phyloP scores from a whole-genome alignment of 92 coral and sea anemone genomes.

The Anthopleura xanthogrammica region DNA sequence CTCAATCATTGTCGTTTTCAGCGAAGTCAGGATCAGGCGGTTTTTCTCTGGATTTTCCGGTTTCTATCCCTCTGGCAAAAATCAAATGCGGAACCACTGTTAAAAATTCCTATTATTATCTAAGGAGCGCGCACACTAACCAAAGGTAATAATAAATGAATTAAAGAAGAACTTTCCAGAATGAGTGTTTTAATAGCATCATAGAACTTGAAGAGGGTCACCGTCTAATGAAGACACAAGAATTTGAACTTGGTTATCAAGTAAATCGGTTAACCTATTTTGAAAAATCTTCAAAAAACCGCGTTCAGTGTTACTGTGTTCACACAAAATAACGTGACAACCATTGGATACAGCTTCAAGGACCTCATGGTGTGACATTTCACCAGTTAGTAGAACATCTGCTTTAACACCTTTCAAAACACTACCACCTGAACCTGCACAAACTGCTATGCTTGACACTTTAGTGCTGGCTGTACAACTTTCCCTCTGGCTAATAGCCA shows the following conservation, averaged over 20 bases:
- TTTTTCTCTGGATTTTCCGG: too few species aligned
- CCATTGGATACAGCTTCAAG: constrained; percentile 90
- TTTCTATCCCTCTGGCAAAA: too few species aligned
- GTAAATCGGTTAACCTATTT: constrained; percentile 45
- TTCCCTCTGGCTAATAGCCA: constrained; percentile 52
- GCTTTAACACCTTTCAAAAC: constrained; percentile 78
- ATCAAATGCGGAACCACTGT: too few species aligned
- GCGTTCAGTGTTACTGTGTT: constrained; percentile 97
- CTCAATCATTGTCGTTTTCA: too few species aligned
- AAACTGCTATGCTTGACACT: constrained; percentile 78
- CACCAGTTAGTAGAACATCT: constrained; percentile 91
- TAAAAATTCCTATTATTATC: too few species aligned
- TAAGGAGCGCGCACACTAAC: too few species aligned
- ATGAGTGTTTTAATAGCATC: neutral
- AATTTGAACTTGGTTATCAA: constrained; percentile 63
- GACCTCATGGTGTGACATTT: constrained; percentile 97
- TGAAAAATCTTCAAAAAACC: constrained; percentile 75
- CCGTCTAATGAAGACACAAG: constrained; percentile 63
- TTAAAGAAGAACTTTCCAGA: too few species aligned
- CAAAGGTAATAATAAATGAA: too few species aligned
- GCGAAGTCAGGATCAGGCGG: too few species aligned
- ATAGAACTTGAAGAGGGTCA: constrained; percentile 81
- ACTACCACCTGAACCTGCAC: constrained; percentile 98
- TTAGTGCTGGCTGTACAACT: neutral
- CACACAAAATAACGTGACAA: constrained; percentile 87